phyloP scores from a whole-genome alignment of 2,888 invertebrate species.

The Drosophila mettleri region DNA sequence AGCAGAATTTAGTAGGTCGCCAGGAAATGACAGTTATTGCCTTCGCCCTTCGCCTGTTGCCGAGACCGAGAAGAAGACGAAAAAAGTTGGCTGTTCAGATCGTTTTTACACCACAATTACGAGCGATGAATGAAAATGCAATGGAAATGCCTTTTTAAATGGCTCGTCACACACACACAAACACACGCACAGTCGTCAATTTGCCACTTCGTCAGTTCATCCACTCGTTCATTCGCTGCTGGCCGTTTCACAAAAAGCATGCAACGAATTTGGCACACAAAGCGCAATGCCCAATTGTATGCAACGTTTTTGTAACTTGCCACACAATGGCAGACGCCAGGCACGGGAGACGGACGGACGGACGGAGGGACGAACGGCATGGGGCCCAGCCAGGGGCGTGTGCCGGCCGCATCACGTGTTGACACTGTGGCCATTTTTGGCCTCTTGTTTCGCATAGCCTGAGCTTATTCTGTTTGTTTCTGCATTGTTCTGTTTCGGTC shows the following conservation, averaged over 20 bases:
- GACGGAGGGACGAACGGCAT: neutral
- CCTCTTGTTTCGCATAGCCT: conserved; percentile 16
- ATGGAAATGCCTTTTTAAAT: conserved; percentile 70
- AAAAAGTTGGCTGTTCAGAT: conserved; percentile 22
- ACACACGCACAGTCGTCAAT: conserved; percentile 33
- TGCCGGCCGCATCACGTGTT: conserved; percentile 52
- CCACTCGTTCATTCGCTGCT: conserved; percentile 23
- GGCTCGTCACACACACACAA: conserved; percentile 27
- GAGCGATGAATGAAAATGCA: conserved; percentile 76
- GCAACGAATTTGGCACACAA: conserved; percentile 46
- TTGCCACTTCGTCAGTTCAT: conserved; percentile 49
- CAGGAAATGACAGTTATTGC: conserved; percentile 76
- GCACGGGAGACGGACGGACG: neutral
- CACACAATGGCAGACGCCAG: conserved; percentile 13
- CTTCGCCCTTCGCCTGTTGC: conserved; percentile 30
- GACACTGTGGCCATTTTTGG: conserved; percentile 44
- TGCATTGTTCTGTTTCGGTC: conserved; percentile 51
- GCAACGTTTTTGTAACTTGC: conserved; percentile 54
- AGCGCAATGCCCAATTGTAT: conserved; percentile 56
- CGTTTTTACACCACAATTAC: conserved; percentile 76
- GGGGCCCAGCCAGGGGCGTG: neutral
- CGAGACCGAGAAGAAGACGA: conserved; percentile 1
- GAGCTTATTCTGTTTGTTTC: conserved; percentile 17
- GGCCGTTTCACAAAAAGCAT: conserved; percentile 14
- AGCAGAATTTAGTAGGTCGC: conserved; percentile 69